Base-by-base conservation (phyloP, 2,797 vertebrate species). In the Phrynocephalus vlangalii region DNA sequence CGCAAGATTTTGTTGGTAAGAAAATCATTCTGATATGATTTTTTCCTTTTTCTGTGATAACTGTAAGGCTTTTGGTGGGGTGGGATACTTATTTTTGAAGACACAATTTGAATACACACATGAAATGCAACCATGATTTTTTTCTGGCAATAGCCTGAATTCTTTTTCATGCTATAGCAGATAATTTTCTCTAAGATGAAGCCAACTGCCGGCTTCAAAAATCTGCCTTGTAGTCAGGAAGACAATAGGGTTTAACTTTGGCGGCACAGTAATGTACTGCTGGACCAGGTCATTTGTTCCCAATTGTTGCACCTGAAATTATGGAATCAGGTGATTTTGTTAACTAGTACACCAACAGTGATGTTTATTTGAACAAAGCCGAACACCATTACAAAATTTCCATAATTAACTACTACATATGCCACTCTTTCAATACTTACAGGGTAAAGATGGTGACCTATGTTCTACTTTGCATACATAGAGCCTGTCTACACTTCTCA, bases 1-100 rank as follows among this genome's bases (percentile, higher is more conserved):
- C 30, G 16, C 95, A 52, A 93, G 95, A 89, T 95, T 92, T 80
- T 97, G 94, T 87, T 81, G 97, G 97, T 98, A 97, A 96, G 94
- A 91, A 94, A 95, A 92, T 70, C 0, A 80, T 90, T 92, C 88
- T 56, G 30, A n/a, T 94, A 91, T 95, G 83, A 94, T 94, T 20
- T 78, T 92, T 94, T 85, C 90, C 60, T 84, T 93, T 68, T 68
- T 92, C 83, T n/a, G 72, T 91, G 71, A 91, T 82, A 86, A 86
- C 33, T 86, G 95, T 90, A 86, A 92, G 92, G 85, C 72, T 96
- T 95, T 56, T 22, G 28, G 56, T 10, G 93, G 86, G 79, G 88
- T 2, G 60, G 93, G 94, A 88, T 93, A 93, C 96, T 93, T 95
- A 94, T 50, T n/a, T 95, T 95, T 94, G 87, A 91, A 95, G 87